phyloP scores from a whole-genome alignment of 2,888 invertebrate species.

The Lucinisca nassula region DNA sequence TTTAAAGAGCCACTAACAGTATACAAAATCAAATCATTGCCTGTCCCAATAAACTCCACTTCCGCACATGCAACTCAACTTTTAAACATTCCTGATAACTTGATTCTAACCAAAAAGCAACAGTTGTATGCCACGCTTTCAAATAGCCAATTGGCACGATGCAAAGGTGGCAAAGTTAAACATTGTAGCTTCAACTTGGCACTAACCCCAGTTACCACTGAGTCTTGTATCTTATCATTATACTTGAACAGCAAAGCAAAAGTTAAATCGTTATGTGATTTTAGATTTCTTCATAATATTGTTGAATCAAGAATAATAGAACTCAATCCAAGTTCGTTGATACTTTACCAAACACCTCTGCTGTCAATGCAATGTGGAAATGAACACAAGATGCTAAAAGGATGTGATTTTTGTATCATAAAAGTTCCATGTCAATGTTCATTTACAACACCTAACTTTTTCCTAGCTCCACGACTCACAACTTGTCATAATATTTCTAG shows the following conservation, averaged over 20 bases:
- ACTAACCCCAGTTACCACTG: not conserved
- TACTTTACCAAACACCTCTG: constrained; percentile 12
- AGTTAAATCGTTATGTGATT: not conserved
- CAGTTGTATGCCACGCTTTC: constrained; percentile 9
- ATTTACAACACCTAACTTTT: not conserved
- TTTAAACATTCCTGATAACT: constrained; percentile 27
- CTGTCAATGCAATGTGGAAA: constrained; percentile 4
- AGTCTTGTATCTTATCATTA: not conserved
- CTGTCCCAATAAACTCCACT: constrained; percentile 24
- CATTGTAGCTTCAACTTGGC: not conserved
- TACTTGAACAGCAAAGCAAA: not conserved
- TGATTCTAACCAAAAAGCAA: not conserved
- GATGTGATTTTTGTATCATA: constrained; percentile 31
- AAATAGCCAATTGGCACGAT: not conserved
- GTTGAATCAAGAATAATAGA: not conserved
- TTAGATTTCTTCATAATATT: not conserved
- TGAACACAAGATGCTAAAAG: constrained; percentile 7
- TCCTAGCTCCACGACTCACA: constrained; percentile 13
- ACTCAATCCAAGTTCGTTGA: not conserved
- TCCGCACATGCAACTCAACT: constrained; percentile 28
- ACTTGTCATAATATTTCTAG: constrained; percentile 14
- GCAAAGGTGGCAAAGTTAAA: not conserved
- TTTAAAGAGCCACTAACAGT: not conserved
- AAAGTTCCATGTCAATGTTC: constrained; percentile 16
- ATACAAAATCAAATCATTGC: constrained; percentile 4